These are phyloP conservation scores for Horisme vitalbata DNA, from an alignment of 2,888 invertebrate genomes.

Conservation along the genomic window DNA sequence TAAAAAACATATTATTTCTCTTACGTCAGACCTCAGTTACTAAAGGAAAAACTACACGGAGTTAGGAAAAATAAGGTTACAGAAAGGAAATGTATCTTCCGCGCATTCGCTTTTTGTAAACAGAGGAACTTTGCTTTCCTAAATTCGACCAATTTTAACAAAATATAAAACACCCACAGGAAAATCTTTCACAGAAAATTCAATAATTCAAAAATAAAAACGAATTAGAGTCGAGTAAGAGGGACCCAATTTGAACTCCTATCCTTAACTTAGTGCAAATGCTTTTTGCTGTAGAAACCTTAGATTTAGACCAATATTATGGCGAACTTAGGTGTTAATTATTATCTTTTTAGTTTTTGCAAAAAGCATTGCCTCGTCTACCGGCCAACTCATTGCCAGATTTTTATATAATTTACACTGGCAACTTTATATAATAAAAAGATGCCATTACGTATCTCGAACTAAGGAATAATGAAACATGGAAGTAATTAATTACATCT, in stretches of 20 bases:
- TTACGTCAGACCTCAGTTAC: constrained; percentile 37
- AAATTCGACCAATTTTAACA: no score
- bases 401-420: constrained; percentile 37
- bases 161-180: no score
- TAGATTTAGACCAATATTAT: constrained; percentile 3
- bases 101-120: no score
- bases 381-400: constrained; percentile 46
- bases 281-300: neutral
- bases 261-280: constrained; percentile 1
- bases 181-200: no score
- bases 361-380: constrained; percentile 29
- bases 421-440: constrained; percentile 33
- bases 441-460: constrained; percentile 33
- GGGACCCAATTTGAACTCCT: constrained; percentile 16
- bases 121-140: no score
- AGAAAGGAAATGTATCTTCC: no score
- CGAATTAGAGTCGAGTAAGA: constrained; percentile 11
- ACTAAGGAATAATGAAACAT: constrained; percentile 17
- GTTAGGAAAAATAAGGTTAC: no score
- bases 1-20: constrained; percentile 68
- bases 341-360: constrained; percentile 7
- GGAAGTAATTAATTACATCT: constrained; percentile 11
- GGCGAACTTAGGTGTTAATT: neutral
- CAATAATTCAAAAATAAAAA: constrained; percentile 5
- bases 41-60: constrained; percentile 34